Evolutionary conservation across 2,888 invertebrate species (phyloP).

Genomic region (Drosophila mimica): DNA sequence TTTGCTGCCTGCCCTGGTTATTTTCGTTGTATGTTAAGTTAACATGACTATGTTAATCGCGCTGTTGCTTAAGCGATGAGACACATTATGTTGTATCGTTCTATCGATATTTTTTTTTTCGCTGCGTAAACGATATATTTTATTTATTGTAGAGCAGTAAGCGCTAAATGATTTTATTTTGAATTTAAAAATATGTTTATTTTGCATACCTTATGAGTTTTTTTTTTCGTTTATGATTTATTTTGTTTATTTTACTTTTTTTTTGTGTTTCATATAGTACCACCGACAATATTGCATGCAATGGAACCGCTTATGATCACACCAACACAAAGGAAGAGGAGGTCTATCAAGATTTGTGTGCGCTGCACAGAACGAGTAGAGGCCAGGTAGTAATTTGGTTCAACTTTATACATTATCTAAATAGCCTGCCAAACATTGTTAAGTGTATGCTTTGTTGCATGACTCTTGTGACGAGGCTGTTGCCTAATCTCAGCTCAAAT

Average conservation of each 20-base stretch:
- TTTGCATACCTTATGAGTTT: constrained; percentile 9
- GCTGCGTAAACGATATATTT: neutral
- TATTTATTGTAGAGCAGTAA: neutral
- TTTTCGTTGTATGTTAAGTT: constrained; percentile 29
- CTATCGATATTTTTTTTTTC: constrained; percentile 41
- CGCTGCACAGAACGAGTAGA: constrained; percentile 87
- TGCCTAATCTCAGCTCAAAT: constrained; percentile 30
- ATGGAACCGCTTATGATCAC: constrained; percentile 84
- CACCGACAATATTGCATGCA: constrained; percentile 86
- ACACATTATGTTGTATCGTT: neutral
- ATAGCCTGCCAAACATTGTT: constrained; percentile 41
- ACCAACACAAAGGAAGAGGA: constrained; percentile 91
- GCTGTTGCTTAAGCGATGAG: constrained; percentile 2
- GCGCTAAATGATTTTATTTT: constrained; percentile 22
- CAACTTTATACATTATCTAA: constrained; percentile 15
- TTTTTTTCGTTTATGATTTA: constrained; percentile 33
- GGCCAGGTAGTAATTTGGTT: constrained; percentile 85
- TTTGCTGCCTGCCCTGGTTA: constrained; percentile 40
- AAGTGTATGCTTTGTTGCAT: constrained; percentile 55
- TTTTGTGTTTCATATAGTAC: constrained; percentile 85
- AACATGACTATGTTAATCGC: constrained; percentile 34
- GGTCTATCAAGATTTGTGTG: constrained; percentile 97
- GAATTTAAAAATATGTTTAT: neutral
- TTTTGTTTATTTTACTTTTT: constrained; percentile 14
- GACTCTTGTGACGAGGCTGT: constrained; percentile 37